phyloP scores from a whole-genome alignment of 1,140 invertebrate species.

The Riptortus pedestris region DNA sequence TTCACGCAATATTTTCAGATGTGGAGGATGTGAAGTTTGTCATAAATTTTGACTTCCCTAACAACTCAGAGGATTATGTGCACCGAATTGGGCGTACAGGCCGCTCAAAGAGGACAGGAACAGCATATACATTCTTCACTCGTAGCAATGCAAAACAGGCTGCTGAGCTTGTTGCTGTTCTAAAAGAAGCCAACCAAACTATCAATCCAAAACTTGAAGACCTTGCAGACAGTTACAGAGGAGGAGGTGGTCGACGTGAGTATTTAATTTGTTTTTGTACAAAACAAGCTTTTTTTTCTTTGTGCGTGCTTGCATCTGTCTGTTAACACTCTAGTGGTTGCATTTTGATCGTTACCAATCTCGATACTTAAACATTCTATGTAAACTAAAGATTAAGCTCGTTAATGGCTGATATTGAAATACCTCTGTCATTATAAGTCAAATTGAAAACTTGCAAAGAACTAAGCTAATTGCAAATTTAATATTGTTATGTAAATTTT shows the following conservation, averaged over 20 bases:
- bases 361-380: no score
- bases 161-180: slow-evolving; percentile 51
- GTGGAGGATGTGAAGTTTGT: slow-evolving; percentile 40
- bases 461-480: no score
- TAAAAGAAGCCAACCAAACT: slow-evolving; percentile 59
- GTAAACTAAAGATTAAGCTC: not conserved
- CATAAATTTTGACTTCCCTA: slow-evolving; percentile 86
- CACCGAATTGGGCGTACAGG: slow-evolving; percentile 84
- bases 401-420: not conserved
- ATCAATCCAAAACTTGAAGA: slow-evolving; percentile 47
- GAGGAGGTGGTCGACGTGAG: not conserved
- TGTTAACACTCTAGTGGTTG: no score
- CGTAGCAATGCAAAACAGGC: slow-evolving; percentile 64
- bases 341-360: no score
- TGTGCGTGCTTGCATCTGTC: not conserved
- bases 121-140: slow-evolving; percentile 83
- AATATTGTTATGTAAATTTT: no score
- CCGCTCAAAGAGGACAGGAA: slow-evolving; percentile 68
- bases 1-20: slow-evolving; percentile 20
- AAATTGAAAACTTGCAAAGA: no score
- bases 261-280: slow-evolving; percentile 8
- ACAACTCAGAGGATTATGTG: slow-evolving; percentile 82
- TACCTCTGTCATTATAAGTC: no score
- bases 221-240: slow-evolving; percentile 31
- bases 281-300: not conserved